Percentiles rank a stretch among this genome's conserved stretches.
Evolutionary conservation across 1,140 invertebrate genomes (phyloP).

Genomic region (Coptotermes formosanus): DNA sequence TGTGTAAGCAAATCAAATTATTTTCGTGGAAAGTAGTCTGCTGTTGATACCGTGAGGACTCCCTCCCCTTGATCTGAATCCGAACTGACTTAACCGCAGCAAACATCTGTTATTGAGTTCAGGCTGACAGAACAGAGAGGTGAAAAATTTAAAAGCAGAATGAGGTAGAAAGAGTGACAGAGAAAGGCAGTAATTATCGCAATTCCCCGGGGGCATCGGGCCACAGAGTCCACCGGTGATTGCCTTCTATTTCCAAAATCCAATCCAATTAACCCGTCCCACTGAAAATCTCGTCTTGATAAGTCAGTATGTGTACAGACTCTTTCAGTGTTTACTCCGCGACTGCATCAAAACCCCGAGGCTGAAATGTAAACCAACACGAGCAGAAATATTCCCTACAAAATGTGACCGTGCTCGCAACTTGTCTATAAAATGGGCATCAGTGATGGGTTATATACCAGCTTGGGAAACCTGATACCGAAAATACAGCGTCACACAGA

Average conservation of each 20-base stretch:
- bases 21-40: background rate
- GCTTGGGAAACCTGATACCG: too few relatives aligned
- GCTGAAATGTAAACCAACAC: background rate
- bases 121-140: slow-evolving; percentile 13
- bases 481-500: too few relatives aligned
- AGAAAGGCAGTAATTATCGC: slow-evolving; percentile 21
- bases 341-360: background rate
- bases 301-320: background rate
- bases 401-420: too few relatives aligned
- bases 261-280: background rate
- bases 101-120: slow-evolving; percentile 9
- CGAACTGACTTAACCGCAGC: background rate
- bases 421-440: too few relatives aligned
- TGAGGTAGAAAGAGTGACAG: background rate
- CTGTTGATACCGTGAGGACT: background rate
- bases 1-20: background rate
- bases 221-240: background rate
- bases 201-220: background rate
- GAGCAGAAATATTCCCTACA: background rate
- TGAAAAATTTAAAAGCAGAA: slow-evolving; percentile 16
- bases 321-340: background rate
- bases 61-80: background rate
- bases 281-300: background rate
- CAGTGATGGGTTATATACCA: too few relatives aligned
- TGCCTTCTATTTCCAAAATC: background rate